A percentile compares a stretch with the other conserved stretches of the same genome.
Conservation (phyloP, 1,140 invertebrate genomes). For the Aphelenchoides fujianensis region DNA sequence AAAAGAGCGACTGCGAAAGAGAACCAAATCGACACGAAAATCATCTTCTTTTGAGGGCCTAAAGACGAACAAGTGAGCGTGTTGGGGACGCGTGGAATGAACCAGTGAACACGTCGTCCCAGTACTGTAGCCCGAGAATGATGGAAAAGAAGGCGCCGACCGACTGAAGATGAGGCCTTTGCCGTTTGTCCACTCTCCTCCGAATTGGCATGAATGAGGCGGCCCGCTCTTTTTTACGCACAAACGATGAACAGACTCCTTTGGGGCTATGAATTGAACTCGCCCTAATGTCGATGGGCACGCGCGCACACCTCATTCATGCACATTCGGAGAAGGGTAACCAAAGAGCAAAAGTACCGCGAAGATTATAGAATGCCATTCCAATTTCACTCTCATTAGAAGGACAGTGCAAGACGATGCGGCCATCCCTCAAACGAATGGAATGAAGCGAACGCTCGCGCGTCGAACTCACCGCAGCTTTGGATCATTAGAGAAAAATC, state of each 20-base stretch:
- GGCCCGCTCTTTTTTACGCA: too few relatives aligned
- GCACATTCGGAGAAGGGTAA: too few relatives aligned
- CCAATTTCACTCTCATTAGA: slow-evolving; percentile 20
- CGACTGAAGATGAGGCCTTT: slow-evolving; percentile 31
- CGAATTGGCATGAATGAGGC: too few relatives aligned
- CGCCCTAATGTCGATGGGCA: too few relatives aligned
- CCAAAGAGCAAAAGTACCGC: too few relatives aligned
- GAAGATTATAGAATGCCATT: slow-evolving; percentile 30
- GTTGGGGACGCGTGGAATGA: too few relatives aligned
- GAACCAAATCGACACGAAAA: slow-evolving; percentile 58
- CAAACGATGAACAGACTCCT: too few relatives aligned
- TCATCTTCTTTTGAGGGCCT: slow-evolving; percentile 57
- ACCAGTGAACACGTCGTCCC: slow-evolving; percentile 28
- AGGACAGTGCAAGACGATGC: slow-evolving; percentile 24
- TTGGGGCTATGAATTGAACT: too few relatives aligned
- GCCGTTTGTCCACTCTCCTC: too few relatives aligned
- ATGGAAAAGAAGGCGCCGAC: slow-evolving; percentile 47
- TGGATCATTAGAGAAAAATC: slow-evolving; percentile 57
- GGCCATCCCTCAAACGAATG: slow-evolving; percentile 42
- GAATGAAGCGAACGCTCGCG: slow-evolving; percentile 45
- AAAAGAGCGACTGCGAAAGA: slow-evolving; percentile 56
- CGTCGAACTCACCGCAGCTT: slow-evolving; percentile 53
- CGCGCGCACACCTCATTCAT: too few relatives aligned
- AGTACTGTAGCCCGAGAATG: slow-evolving; percentile 48
- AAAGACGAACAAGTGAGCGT: too few relatives aligned